Percentiles rank a stretch among this genome's conserved stretches.
phyloP scores from a whole-genome alignment of 2,113 vertebrate species.

The Actenoides lindsayi region DNA sequence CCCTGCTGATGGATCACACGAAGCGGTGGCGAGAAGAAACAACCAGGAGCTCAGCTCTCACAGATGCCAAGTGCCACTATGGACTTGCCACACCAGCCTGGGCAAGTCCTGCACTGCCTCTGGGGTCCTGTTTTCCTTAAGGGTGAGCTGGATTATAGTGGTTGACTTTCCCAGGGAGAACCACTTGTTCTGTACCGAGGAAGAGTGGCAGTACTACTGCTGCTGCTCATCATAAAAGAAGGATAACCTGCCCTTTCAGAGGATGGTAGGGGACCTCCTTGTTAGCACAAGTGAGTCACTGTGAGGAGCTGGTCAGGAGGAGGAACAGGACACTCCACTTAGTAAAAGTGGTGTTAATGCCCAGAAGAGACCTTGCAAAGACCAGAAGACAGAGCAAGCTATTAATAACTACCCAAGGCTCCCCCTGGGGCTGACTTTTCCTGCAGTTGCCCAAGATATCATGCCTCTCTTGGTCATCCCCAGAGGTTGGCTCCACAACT shows the following conservation, averaged over 20 bases:
- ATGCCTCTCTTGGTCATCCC: background rate
- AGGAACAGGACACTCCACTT: background rate
- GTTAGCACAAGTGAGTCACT: background rate
- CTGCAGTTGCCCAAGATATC: background rate
- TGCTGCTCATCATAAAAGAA: background rate
- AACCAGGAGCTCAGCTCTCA: fast-evolving
- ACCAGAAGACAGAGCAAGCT: background rate
- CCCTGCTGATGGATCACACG: background rate
- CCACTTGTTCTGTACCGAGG: background rate
- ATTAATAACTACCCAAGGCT: background rate
- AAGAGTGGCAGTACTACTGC: background rate
- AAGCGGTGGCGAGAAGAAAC: fast-evolving
- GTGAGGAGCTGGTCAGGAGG: background rate
- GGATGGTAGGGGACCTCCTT: background rate
- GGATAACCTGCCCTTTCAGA: background rate
- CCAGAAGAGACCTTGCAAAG: background rate
- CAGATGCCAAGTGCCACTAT: fast-evolving
- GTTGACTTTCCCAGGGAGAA: background rate
- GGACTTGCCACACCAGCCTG: background rate
- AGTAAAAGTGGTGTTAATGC: background rate
- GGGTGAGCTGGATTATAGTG: background rate
- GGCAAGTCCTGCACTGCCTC: fast-evolving
- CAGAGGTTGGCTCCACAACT: background rate
- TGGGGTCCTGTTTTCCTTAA: background rate
- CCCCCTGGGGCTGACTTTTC: background rate